Base-by-base conservation (phyloP, 2,113 vertebrate genomes). In the Halcyon malimbica region DNA sequence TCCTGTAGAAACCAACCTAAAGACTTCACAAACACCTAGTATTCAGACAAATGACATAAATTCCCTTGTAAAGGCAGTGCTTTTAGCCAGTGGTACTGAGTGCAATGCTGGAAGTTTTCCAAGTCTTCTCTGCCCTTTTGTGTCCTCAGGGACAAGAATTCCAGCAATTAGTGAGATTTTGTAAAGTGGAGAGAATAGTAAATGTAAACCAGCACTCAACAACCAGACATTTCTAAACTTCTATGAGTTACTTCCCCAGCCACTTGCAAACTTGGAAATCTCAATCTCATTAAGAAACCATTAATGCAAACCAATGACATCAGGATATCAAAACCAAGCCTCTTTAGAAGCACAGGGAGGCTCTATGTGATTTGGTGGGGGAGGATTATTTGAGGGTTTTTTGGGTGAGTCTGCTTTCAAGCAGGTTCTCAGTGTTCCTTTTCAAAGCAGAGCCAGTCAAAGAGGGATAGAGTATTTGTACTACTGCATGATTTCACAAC, bases 291-390 rank as follows among this genome's bases (percentile, higher is more conserved):
- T 53, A 64, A 65, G 41, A 70, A 81, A 29, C 2, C 2, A 13
- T 50, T 39, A 51, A 10, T 28, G 13, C 14, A 89, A 37, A 44
- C 15, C 9, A 11, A 9, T 16, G 24, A 54, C 37, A 70, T 13
- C 9, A 28, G 33, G 23, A 41, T 26, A 13, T 16, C 37, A 50
- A 41, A 28, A 3, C 10, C 4, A 69, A 65, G 23, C 4, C 35
- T 44, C 20, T 60, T 18, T 15, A n/a, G 33, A 42, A 42, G 11
- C 53, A 59, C 5, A 4, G 10, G 46, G 35, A 10, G 31, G 12
- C 7, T 54, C 19, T 44, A 8, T 1, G 2, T 9, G 12, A 29
- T 8, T 16, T 4, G 5, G 15, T 24, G 19, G 9, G 3, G 16
- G 7, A 25, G 9, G 62, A 46, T 26, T 15, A 8, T 48, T 77